phyloP scores from a whole-genome alignment of 2,797 vertebrate species.

The Kryptopterus vitreolus region DNA sequence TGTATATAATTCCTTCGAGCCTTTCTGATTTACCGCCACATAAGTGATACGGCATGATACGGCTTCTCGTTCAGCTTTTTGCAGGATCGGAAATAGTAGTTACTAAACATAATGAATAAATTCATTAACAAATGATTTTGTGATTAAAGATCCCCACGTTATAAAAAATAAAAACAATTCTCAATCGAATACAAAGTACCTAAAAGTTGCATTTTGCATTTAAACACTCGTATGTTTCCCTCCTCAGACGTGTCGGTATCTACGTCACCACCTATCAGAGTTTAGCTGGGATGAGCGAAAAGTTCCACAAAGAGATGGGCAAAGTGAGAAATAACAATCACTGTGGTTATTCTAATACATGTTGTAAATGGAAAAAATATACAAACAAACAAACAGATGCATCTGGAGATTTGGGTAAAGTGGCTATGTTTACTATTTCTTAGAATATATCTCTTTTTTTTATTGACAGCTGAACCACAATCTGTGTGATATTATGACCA shows the following conservation, averaged over 20 bases:
- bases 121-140: no score
- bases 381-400: background rate
- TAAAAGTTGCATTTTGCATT: no score
- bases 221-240: background rate
- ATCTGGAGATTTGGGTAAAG: background rate
- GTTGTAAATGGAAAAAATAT: background rate
- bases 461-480: conserved; percentile 85
- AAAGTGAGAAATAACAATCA: conserved; percentile 77
- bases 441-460: conserved; percentile 2
- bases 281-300: conserved; percentile 89
- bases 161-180: background rate
- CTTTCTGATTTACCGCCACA: no score
- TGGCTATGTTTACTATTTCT: background rate
- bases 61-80: no score
- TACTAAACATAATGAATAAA: no score
- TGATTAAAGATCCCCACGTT: no score
- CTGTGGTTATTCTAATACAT: background rate
- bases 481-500: conserved; percentile 88
- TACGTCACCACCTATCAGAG: conserved; percentile 97
- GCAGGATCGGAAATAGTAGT: no score
- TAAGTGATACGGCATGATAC: no score
- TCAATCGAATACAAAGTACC: background rate
- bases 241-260: conserved; percentile 88
- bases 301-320: conserved; percentile 94
- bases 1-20: no score